phyloP scores from a whole-genome alignment of 1,140 invertebrate genomes.

The Hermatobates lingyangjiaoensis region DNA sequence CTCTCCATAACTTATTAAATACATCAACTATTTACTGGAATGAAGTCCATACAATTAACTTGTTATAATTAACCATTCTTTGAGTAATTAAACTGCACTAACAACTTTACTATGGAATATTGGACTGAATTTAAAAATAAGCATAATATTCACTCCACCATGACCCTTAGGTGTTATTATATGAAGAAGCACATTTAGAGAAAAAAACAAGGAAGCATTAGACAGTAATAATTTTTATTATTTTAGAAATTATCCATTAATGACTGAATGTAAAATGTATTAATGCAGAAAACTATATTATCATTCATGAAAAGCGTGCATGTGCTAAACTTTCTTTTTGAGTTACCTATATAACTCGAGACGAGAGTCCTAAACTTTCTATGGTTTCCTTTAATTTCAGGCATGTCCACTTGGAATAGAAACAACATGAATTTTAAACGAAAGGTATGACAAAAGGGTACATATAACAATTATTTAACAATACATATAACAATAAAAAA shows the following conservation, averaged over 20 bases:
- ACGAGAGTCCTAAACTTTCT: slow-evolving; percentile 95
- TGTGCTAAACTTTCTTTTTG: slow-evolving; percentile 8
- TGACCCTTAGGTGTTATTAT: slow-evolving; percentile 7
- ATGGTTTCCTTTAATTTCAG: slow-evolving; percentile 91
- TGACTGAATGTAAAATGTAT: slow-evolving; percentile 7
- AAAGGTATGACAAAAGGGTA: not conserved
- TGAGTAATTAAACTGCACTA: too few relatives aligned
- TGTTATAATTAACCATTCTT: too few relatives aligned
- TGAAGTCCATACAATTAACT: too few relatives aligned
- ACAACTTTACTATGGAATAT: too few relatives aligned
- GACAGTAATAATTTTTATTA: slow-evolving; percentile 2
- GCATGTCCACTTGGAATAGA: slow-evolving; percentile 64
- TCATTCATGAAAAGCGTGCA: slow-evolving; percentile 13
- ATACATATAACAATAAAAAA: too few relatives aligned
- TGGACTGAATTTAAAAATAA: not conserved
- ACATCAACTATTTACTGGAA: too few relatives aligned
- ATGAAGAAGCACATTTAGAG: not conserved
- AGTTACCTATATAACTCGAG: slow-evolving; percentile 86
- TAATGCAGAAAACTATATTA: slow-evolving; percentile 5
- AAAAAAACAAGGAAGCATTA: slow-evolving; percentile 2
- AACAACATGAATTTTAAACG: slow-evolving; percentile 4
- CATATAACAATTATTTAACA: not conserved
- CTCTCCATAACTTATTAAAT: too few relatives aligned
- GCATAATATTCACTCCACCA: slow-evolving; percentile 5
- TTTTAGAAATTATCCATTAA: slow-evolving; percentile 1